Base-by-base conservation (phyloP, 2,797 vertebrate species). In the Rhinogobio ventralis region DNA sequence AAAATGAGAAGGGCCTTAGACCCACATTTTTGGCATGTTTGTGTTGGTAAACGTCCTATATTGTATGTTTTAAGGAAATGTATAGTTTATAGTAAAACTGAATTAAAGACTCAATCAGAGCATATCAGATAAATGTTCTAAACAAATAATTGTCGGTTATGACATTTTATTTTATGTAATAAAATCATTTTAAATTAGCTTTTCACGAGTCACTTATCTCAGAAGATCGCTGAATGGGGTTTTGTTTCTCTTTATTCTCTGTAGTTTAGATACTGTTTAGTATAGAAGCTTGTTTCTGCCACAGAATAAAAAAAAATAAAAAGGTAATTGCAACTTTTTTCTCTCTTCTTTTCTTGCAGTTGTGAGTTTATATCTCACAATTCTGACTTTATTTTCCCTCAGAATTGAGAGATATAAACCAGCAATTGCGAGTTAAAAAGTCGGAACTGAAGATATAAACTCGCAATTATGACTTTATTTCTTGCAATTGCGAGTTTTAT, bases 1-100 rank as follows among this genome's bases (percentile, higher is more conserved):
- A 77, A 82, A 77, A 73, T 60, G 30, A 77, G 39, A 79, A 86
- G 62, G 85, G 78, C 9, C 4, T 13, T 71, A 19, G 45, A 86
- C 68, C n/a, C 11, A 60, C n/a, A 60, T 60, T 60, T 60, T 5
- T 25, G 57, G 13, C 5, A 28, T 28, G 60, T 64, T 30, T 1
- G 25, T 62, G 25, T 62, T 62, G 60, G 39, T 42, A 42, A 42
- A 42, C 39, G 9, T 42, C 8, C 55, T 19, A 19, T 66, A 64
- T 76, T 42, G 78, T 39, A 74, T 79, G 46, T 82, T 73, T 60
- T n/a, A n/a, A n/a, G 33, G 4, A 62, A 79, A 82, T 17, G 6
- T 1, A 5, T 25, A 45, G n/a, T n/a, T n/a, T n/a, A n/a, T n/a
- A 45, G 3, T 45, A 64, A 78, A 1, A 19, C 74, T 62, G 19